Evolutionary conservation across 1,140 invertebrate species (phyloP), one percentile per base, ranked within the genome.

Genomic region (Cherax destructor): DNA sequence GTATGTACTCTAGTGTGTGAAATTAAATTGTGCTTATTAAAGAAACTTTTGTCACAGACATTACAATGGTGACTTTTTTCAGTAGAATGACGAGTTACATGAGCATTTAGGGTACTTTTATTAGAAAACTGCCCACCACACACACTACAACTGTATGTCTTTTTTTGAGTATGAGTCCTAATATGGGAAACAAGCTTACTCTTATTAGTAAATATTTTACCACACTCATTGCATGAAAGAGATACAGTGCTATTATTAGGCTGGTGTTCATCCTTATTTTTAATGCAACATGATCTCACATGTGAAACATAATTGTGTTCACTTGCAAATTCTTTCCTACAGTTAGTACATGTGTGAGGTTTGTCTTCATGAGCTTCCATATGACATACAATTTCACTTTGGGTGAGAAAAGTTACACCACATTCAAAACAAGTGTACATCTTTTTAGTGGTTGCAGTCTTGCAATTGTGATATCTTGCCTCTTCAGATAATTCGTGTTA

Each of bases 21-120:
- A n/a, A 24, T 10, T n/a, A 76, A 41, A 76, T 76, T 76, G 30
- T 76, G 30, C 30, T 76, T 76, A 76, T 76, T 24, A 76, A 16
- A 76, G 72, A 85, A 76, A 6, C 24, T 30, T 85, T 85, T 85
- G 11, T 18, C 69, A 74, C 83, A 85, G 11, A 85, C 69, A n/a
- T 21, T 47, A 50, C 83, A 85, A 6, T 24, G n/a, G n/a, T 72
- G 65, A 49, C 30, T 10, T 21, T 49, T 69, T 47, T 47, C 47
- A 21, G 11, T 52, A 9, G 16, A 61, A 52, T 85, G 83, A 61
- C 21, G 13, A 47, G 16, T n/a, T n/a, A 50, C 47, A 41, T 85
- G 83, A 6, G 13, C 24, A 21, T 21, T 52, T 49, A 74, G 30
- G 1, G 24, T 74, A 21, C 41, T 52, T n/a, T 69, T 72, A 49